Percentiles rank a stretch among this genome's conserved stretches.
These are phyloP conservation scores for Pseudochirops corinnae DNA, from an alignment of 2,797 vertebrate genomes.

Conservation along the genomic window DNA sequence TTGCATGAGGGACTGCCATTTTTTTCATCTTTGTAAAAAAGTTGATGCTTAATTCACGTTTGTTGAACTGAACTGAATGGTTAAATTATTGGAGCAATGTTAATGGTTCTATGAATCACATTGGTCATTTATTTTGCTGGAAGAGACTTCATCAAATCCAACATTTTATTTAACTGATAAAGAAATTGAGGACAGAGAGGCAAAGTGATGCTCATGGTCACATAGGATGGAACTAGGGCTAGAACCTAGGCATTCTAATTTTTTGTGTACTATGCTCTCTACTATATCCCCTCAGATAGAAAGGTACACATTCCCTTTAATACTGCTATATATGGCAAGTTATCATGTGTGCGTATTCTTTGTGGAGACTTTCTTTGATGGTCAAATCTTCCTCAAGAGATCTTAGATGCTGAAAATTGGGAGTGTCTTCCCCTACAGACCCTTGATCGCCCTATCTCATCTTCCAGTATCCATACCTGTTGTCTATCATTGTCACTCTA, in stretches of 20 bases:
- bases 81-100: not conserved
- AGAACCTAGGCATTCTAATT: not conserved
- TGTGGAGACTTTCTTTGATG: not conserved
- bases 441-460: not conserved
- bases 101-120: not conserved
- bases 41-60: not conserved
- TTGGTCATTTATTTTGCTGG: not conserved
- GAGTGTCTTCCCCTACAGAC: no score
- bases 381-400: not conserved
- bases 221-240: not conserved
- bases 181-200: not conserved
- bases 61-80: not conserved
- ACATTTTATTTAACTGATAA: not conserved
- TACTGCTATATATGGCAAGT: not conserved
- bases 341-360: not conserved
- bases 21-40: not conserved
- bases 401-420: not conserved
- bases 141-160: not conserved
- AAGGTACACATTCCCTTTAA: not conserved
- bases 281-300: not conserved
- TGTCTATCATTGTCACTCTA: not conserved
- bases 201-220: not conserved
- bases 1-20: not conserved
- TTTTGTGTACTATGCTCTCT: not conserved
- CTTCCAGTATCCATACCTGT: not conserved